phyloP scores from a whole-genome alignment of 2,888 invertebrate genomes.

The Rhagium mordax region DNA sequence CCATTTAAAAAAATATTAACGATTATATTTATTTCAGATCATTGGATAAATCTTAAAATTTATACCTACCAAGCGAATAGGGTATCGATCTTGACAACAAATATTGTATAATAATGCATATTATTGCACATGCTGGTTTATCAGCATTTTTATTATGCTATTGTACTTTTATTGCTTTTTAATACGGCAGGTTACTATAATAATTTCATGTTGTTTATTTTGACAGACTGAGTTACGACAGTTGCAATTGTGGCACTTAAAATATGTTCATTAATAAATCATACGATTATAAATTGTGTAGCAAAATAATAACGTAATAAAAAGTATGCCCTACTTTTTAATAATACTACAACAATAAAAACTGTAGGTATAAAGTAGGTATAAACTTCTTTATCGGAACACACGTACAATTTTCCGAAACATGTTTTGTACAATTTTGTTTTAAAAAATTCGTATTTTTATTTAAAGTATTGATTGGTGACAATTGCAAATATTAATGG shows the following conservation, averaged over 20 bases:
- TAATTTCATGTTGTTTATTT: slow-evolving; percentile 10
- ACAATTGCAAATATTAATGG: neutral
- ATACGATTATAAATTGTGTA: neutral
- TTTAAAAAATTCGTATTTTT: too few relatives aligned
- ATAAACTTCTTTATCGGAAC: too few relatives aligned
- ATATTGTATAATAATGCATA: slow-evolving; percentile 12
- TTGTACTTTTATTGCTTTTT: slow-evolving; percentile 32
- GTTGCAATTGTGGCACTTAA: neutral
- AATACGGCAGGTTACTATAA: slow-evolving; percentile 31
- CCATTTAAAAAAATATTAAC: neutral
- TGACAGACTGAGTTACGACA: neutral
- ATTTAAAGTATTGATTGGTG: neutral
- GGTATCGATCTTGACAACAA: slow-evolving; percentile 28
- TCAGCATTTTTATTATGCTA: slow-evolving; percentile 32
- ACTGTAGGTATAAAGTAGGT: neutral
- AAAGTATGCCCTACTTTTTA: neutral
- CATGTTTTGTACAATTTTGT: too few relatives aligned
- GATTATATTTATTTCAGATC: neutral
- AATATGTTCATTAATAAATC: neutral
- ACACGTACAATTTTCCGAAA: too few relatives aligned
- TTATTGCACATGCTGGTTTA: slow-evolving; percentile 34
- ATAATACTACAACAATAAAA: neutral
- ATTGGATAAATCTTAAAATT: slow-evolving; percentile 20
- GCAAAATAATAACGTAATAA: neutral
- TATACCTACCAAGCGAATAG: neutral